Percentiles rank a stretch among this genome's conserved stretches.
Conservation (phyloP, 2,113 vertebrate genomes). For the Myocastor coypus region DNA sequence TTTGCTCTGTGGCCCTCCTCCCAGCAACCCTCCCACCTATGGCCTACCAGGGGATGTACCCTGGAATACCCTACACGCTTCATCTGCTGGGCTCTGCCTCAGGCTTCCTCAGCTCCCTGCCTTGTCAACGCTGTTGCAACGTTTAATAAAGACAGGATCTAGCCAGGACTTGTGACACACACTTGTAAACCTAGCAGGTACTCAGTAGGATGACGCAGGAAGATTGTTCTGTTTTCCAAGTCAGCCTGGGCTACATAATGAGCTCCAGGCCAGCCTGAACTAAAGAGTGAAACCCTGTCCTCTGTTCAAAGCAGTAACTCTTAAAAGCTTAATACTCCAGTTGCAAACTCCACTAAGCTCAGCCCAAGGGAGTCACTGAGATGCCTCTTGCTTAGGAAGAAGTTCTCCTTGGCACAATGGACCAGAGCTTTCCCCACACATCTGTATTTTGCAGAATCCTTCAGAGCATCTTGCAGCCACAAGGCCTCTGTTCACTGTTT, state of each 20-base stretch:
- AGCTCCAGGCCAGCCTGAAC: not conserved
- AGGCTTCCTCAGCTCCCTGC: not conserved
- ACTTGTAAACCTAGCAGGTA: not conserved
- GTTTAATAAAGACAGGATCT: constrained; percentile 41
- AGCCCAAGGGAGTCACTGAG: not conserved
- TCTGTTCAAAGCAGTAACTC: not conserved
- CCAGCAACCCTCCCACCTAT: not conserved
- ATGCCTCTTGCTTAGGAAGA: not conserved
- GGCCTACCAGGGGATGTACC: not conserved
- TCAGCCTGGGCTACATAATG: not conserved
- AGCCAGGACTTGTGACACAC: not conserved
- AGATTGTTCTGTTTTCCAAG: not conserved
- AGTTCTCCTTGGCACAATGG: not conserved
- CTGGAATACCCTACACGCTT: not conserved
- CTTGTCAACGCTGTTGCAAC: not conserved
- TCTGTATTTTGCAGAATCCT: not conserved
- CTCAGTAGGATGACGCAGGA: not conserved
- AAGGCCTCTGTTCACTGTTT: not conserved
- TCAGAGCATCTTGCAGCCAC: not conserved
- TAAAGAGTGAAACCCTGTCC: not conserved
- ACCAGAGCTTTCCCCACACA: not conserved
- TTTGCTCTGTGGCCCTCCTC: not conserved
- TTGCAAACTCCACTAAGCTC: too few relatives aligned
- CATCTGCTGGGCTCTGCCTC: not conserved
- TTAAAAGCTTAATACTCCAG: not conserved